Evolutionary conservation across 2,888 invertebrate genomes (phyloP), one percentile per base, ranked within the genome.

Genomic region (Rugalucina vietnamica): DNA sequence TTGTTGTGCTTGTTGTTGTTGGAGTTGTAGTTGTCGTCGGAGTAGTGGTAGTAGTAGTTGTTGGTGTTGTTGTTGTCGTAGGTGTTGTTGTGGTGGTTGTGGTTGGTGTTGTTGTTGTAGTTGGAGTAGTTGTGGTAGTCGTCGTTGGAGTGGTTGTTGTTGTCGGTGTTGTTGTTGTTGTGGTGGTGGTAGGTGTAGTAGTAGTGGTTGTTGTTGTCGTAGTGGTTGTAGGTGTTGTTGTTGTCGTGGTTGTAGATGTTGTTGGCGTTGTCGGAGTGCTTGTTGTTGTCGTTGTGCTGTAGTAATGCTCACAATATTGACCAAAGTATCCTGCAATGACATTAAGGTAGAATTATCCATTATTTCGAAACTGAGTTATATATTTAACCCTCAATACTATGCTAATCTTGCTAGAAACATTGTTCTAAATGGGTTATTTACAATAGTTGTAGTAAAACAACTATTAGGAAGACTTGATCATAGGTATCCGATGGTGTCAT

Each of bases 261-360:
- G 50, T 18, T 49, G 50, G 50, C 50, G 18, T 49, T 14, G 50
- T 49, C 14, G 18, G 18, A 18, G 50, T 18, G 18, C 14, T 18
- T 49, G 18, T 49, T 18, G 50, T 49, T 49, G 50, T 14, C 34
- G 50, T 24, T n/a, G 43, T 27, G 27, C 43, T 49, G 71, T 69
- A 3, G 21, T 32, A 29, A 37, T 74, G 57, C 24, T 82, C 84
- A 80, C 86, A 87, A 12, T 29, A 54, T 1, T 34, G 71, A 1
- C 86, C 86, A 34, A 50, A 24, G 65, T 80, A 84, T 43, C 84
- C 86, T 87, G 54, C 2, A 49, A 60, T 0, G 12, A 60, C 43
- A 8, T 18, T 18, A 43, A 12, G 10, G 18, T 43, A 12, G 18
- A 18, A 43, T 8, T 12, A 43, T 18, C 43, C 29, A 29, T 21